These are phyloP conservation scores for Coenonympha glycerion DNA, from an alignment of 2,888 invertebrate genomes.

Conservation along the genomic window DNA sequence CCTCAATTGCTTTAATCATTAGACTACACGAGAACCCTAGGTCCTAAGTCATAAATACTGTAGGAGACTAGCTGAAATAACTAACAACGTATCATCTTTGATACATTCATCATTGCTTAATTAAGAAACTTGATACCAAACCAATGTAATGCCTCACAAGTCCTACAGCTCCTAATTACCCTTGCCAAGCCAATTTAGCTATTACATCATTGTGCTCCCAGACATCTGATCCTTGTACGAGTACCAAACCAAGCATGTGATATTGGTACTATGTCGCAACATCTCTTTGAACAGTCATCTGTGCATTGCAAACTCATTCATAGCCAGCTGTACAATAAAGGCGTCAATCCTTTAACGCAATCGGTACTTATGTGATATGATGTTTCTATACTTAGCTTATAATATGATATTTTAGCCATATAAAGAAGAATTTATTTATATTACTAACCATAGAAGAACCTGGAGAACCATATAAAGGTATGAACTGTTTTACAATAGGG, in stretches of 20 bases:
- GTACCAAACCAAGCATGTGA: too few species aligned
- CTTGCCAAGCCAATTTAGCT: conserved; percentile 12
- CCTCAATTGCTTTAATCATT: too few species aligned
- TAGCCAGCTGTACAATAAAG: background rate
- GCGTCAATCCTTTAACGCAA: background rate
- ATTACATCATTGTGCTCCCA: conserved; percentile 17
- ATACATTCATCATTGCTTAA: conserved; percentile 20
- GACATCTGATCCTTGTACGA: conserved; percentile 6
- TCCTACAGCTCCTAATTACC: conserved; percentile 17
- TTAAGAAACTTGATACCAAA: conserved; percentile 16
- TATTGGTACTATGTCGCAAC: background rate
- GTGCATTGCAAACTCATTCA: background rate
- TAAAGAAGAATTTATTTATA: conserved; percentile 8
- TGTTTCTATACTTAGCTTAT: too few species aligned
- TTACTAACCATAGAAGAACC: too few species aligned
- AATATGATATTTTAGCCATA: conserved; percentile 6
- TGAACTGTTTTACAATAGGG: background rate
- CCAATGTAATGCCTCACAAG: conserved; percentile 11
- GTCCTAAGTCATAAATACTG: background rate
- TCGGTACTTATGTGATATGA: too few species aligned
- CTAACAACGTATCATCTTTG: conserved; percentile 6
- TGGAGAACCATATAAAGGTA: background rate
- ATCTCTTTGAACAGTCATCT: background rate
- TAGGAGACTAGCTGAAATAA: background rate
- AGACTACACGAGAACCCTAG: too few species aligned